Conservation (phyloP, 2,113 vertebrate species). For the Leuciscus idus region DNA sequence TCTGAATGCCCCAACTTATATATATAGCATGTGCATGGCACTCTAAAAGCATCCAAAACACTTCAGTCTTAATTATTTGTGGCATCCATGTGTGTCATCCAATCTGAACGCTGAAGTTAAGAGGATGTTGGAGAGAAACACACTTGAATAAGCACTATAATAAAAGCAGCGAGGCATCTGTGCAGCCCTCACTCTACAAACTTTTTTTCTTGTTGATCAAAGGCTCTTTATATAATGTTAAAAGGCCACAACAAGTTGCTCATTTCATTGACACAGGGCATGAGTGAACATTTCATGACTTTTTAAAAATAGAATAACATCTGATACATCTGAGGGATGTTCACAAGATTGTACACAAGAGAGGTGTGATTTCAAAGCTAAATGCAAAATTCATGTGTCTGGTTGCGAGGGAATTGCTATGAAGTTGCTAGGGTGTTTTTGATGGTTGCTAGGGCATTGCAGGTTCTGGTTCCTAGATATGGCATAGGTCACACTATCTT, state of each 20-base stretch:
- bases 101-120: neutral
- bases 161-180: neutral
- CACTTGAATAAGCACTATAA: slow-evolving; percentile 15
- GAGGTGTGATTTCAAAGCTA: neutral
- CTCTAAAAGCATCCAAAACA: neutral
- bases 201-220: neutral
- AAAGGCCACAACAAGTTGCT: neutral
- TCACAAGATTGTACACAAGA: neutral
- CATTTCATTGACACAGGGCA: neutral
- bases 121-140: neutral
- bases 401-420: neutral
- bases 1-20: neutral
- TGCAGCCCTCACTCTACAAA: neutral
- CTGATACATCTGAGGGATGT: neutral
- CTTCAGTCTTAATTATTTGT: slow-evolving; percentile 31
- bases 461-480: neutral
- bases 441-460: neutral
- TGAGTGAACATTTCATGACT: neutral
- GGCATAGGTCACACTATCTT: no score
- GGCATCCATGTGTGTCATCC: slow-evolving; percentile 4
- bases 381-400: neutral
- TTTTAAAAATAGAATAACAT: neutral
- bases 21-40: neutral
- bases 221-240: neutral
- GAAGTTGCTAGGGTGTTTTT: neutral